Conservation (phyloP, 2,888 invertebrate genomes). For the Spodoptera exigua region DNA sequence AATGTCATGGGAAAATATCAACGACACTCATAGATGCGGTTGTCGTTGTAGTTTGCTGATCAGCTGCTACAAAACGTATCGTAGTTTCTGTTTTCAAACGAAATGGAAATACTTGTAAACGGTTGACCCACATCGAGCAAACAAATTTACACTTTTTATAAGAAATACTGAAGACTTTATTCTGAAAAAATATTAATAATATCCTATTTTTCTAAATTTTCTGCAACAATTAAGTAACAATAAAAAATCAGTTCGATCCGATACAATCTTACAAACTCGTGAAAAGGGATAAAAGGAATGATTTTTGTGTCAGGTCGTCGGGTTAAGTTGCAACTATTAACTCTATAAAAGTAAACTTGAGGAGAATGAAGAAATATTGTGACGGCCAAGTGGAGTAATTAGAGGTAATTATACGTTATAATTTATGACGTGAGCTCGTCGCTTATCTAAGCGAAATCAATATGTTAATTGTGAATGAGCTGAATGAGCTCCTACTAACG, state of each 20-base stretch:
- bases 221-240: neutral
- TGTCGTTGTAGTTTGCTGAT: too few species aligned
- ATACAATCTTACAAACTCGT: slow-evolving; percentile 40
- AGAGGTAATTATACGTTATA: slow-evolving; percentile 61
- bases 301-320: slow-evolving; percentile 45
- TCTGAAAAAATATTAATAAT: too few species aligned
- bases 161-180: too few species aligned
- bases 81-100: too few species aligned
- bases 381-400: slow-evolving; percentile 55
- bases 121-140: too few species aligned
- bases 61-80: too few species aligned
- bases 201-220: neutral
- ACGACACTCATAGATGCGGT: neutral
- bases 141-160: too few species aligned
- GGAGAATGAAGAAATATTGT: slow-evolving; percentile 33
- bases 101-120: too few species aligned
- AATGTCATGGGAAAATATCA: slow-evolving; percentile 51
- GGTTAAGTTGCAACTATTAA: slow-evolving; percentile 31
- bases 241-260: slow-evolving; percentile 15
- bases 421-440: slow-evolving; percentile 57
- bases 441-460: slow-evolving; percentile 79
- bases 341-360: slow-evolving; percentile 25
- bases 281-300: slow-evolving; percentile 35
- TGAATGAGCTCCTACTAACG: slow-evolving; percentile 68
- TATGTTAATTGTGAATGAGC: slow-evolving; percentile 75